Percentiles rank a stretch among this genome's conserved stretches.
These are phyloP conservation scores for Acanthaster planci DNA, from an alignment of 35 echinoderm and acorn worm genomes.

Conservation along the genomic window DNA sequence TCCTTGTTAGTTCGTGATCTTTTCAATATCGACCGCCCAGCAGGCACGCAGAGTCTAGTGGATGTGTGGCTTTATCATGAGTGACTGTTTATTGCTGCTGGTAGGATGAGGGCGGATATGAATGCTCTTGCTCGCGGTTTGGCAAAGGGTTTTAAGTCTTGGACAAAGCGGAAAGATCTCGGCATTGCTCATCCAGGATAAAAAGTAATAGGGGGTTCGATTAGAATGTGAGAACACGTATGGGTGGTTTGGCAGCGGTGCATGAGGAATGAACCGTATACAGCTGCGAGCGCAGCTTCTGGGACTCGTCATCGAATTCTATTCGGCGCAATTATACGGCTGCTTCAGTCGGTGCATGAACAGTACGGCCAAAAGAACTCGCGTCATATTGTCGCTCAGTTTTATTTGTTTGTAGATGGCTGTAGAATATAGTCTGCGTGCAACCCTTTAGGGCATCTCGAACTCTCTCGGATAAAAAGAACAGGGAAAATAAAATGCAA, in stretches of 20 bases:
- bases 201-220: constrained; percentile 2
- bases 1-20: not conserved
- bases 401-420: no score
- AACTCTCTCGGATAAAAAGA: no score
- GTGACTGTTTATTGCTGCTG: constrained; percentile 17
- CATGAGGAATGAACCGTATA: constrained; percentile 4
- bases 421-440: no score
- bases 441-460: no score
- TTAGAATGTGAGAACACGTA: constrained; percentile 28
- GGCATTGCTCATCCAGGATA: not conserved
- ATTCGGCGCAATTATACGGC: not conserved
- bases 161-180: constrained; percentile 7
- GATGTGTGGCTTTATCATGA: not conserved
- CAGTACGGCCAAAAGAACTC: not conserved
- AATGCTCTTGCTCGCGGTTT: constrained; percentile 1
- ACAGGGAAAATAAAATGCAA: no score
- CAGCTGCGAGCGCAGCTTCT: constrained; percentile 20
- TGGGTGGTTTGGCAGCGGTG: constrained; percentile 9
- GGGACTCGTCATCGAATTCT: not conserved
- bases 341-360: constrained; percentile 14
- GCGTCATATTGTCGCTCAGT: not conserved
- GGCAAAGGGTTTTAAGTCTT: not conserved
- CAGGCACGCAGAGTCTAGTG: not conserved
- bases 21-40: not conserved
- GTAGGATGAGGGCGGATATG: not conserved